Evolutionary conservation across 2,797 vertebrate species (phyloP).

Genomic region (Bucorvus abyssinicus): DNA sequence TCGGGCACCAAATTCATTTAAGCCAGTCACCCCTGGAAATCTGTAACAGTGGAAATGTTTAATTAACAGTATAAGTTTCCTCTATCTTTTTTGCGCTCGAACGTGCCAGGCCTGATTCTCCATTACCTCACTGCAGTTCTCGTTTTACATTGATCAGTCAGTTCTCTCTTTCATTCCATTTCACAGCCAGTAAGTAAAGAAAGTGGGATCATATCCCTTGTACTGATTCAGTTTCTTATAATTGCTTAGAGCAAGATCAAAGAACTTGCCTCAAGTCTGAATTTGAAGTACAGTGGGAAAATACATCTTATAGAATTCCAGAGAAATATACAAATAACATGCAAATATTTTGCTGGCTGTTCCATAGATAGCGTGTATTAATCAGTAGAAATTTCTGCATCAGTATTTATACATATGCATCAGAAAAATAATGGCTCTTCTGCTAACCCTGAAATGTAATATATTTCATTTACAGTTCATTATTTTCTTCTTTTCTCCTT

Average conservation of each 20-base stretch:
- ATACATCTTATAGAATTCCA: not conserved
- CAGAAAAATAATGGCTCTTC: not conserved
- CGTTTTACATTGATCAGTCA: not conserved
- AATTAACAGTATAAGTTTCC: not conserved
- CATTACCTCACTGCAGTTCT: not conserved
- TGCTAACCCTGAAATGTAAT: not conserved
- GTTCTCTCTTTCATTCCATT: not conserved
- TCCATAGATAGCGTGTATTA: not conserved
- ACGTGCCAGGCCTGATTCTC: not conserved
- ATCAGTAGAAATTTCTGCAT: not conserved
- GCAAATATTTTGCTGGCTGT: not conserved
- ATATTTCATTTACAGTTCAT: not conserved
- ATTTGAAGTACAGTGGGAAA: not conserved
- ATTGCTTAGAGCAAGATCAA: not conserved
- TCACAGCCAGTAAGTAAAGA: not conserved
- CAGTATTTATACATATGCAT: not conserved
- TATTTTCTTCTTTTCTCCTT: not conserved
- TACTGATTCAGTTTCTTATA: not conserved
- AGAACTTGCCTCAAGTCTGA: not conserved
- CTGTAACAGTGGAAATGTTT: not conserved
- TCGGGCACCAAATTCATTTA: not conserved
- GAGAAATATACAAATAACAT: not conserved
- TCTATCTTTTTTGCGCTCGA: not conserved
- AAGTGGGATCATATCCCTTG: not conserved
- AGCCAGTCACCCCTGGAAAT: not conserved